Conservation (phyloP, 2,797 vertebrate species). For the Rhodeus uyekii region DNA sequence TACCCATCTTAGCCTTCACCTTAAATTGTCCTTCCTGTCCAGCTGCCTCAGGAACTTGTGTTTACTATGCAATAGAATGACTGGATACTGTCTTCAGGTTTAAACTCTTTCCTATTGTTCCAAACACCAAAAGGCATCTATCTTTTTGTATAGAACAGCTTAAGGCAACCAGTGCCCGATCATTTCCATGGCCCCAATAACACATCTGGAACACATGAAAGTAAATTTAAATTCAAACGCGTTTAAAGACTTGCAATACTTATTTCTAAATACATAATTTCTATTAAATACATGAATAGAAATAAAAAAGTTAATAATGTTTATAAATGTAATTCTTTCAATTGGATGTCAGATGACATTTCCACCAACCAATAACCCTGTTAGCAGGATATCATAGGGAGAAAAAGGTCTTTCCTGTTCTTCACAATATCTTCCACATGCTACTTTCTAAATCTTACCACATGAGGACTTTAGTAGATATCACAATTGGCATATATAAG, state of each 20-base stretch:
- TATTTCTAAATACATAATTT: neutral
- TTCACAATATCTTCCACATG: neutral
- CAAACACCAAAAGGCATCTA: constrained; percentile 53
- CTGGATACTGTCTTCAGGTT: constrained; percentile 47
- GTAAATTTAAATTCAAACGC: neutral
- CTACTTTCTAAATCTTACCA: neutral
- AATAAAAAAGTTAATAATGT: too few relatives aligned
- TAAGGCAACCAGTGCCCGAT: neutral
- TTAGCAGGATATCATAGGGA: neutral
- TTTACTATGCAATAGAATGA: constrained; percentile 70
- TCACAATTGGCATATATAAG: too few relatives aligned
- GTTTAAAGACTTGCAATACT: neutral
- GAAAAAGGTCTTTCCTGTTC: too few relatives aligned
- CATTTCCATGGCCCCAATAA: neutral
- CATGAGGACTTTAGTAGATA: neutral
- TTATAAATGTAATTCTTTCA: neutral
- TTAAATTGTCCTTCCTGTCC: constrained; percentile 76
- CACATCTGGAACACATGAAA: neutral
- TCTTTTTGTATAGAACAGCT: neutral
- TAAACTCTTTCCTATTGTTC: constrained; percentile 55
- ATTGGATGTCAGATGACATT: neutral
- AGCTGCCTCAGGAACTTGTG: constrained; percentile 57
- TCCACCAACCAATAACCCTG: neutral
- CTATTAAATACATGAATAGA: too few relatives aligned
- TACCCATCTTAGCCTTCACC: constrained; percentile 60